phyloP scores from a whole-genome alignment of 2,888 invertebrate species.

The Linhomoeus sp. region DNA sequence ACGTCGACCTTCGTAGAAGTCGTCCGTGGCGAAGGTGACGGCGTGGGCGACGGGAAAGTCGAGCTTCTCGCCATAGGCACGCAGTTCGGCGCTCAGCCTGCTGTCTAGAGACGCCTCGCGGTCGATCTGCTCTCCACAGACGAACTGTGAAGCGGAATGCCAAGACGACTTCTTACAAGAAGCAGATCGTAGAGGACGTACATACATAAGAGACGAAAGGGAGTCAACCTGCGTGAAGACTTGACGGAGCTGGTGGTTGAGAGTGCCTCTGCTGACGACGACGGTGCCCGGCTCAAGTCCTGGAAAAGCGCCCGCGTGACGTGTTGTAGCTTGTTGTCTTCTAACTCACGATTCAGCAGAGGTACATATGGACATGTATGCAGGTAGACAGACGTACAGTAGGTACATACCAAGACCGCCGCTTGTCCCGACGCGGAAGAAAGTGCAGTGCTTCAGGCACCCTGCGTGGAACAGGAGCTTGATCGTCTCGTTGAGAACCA shows the following conservation, averaged over 20 bases:
- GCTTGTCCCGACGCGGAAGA: conserved; percentile 79
- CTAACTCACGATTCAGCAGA: no score
- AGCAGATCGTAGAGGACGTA: no score
- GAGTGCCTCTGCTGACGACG: conserved; percentile 70
- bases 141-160: conserved; percentile 27
- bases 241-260: conserved; percentile 63
- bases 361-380: no score
- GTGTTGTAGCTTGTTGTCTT: no score
- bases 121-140: conserved; percentile 54
- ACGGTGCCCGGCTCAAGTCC: conserved; percentile 71
- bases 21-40: conserved; percentile 84
- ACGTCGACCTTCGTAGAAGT: conserved; percentile 38
- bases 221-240: not conserved
- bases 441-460: conserved; percentile 37
- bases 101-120: conserved; percentile 55
- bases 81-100: conserved; percentile 55
- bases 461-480: conserved; percentile 86
- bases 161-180: no score
- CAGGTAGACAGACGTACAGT: no score
- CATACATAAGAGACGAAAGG: no score
- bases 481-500: conserved; percentile 80
- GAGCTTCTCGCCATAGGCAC: conserved; percentile 38
- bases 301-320: no score
- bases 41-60: conserved; percentile 52
- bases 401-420: conserved; percentile 63